phyloP scores from a whole-genome alignment of 2,888 invertebrate species.

The Melinaea menophilus region DNA sequence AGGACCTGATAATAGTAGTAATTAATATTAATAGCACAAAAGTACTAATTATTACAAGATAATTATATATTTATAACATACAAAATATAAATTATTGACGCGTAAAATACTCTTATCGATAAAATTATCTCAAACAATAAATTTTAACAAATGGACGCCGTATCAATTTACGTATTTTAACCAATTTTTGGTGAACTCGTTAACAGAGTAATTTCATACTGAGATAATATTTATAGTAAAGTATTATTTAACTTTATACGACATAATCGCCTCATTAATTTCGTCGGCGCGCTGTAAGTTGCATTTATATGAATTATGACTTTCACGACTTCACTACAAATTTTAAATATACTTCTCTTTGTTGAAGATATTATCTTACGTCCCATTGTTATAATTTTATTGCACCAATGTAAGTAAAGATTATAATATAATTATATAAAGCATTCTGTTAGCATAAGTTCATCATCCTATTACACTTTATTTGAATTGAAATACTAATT shows the following conservation, averaged over 20 bases:
- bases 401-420: no score
- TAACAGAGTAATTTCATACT: constrained; percentile 15
- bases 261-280: constrained; percentile 36
- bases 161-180: constrained; percentile 26
- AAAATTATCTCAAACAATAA: constrained; percentile 22
- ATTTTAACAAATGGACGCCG: constrained; percentile 22
- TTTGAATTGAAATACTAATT: no score
- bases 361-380: no score
- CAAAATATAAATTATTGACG: constrained; percentile 23
- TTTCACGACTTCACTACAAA: constrained; percentile 47
- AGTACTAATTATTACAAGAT: no score
- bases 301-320: constrained; percentile 54
- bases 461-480: no score
- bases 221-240: constrained; percentile 29
- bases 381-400: no score
- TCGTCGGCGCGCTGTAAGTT: constrained; percentile 36
- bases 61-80: not conserved
- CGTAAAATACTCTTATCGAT: constrained; percentile 22
- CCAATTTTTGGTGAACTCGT: constrained; percentile 16
- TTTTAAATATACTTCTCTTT: constrained; percentile 25
- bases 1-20: no score
- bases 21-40: no score
- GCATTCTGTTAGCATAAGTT: no score
- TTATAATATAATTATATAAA: no score
- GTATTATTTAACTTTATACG: constrained; percentile 45